Percentiles rank a stretch among this genome's conserved stretches.
These are phyloP conservation scores for Dolomedes plantarius DNA, from an alignment of 2,888 invertebrate genomes.

Conservation along the genomic window DNA sequence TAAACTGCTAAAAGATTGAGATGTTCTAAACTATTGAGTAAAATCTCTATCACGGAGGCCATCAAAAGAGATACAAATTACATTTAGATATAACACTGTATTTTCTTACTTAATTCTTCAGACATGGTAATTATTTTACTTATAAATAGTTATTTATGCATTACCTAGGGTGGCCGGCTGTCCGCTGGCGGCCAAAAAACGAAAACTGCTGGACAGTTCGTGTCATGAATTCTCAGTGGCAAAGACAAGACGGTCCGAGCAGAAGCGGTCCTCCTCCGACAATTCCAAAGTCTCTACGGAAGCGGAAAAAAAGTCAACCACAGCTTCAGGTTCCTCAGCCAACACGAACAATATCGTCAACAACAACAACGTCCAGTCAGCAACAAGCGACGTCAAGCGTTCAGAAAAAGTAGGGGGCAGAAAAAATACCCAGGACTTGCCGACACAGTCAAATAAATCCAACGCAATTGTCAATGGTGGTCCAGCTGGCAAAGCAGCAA, in stretches of 20 bases:
- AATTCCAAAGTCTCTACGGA: conserved; percentile 42
- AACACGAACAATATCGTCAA: not conserved
- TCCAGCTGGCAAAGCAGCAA: not conserved
- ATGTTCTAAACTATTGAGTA: no score
- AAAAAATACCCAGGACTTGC: conserved; percentile 2
- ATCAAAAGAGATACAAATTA: no score
- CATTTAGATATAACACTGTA: no score
- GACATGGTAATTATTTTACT: no score
- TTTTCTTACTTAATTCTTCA: no score
- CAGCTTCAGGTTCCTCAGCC: not conserved
- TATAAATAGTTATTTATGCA: no score
- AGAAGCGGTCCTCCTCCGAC: conserved; percentile 37
- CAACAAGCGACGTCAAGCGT: conserved; percentile 2
- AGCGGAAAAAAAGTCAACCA: conserved; percentile 39
- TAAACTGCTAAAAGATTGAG: no score
- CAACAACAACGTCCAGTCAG: conserved; percentile 4
- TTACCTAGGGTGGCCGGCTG: conserved; percentile 74
- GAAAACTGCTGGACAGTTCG: conserved; percentile 73
- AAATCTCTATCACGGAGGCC: no score
- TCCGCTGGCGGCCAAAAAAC: conserved; percentile 75
- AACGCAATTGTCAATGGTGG: conserved; percentile 17
- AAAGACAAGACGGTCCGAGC: conserved; percentile 66
- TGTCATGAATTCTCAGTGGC: conserved; percentile 65
- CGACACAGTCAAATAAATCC: not conserved
- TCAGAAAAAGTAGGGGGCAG: conserved; percentile 23